Conservation (phyloP, 2,113 vertebrate species). For the Sinosuthora webbiana region DNA sequence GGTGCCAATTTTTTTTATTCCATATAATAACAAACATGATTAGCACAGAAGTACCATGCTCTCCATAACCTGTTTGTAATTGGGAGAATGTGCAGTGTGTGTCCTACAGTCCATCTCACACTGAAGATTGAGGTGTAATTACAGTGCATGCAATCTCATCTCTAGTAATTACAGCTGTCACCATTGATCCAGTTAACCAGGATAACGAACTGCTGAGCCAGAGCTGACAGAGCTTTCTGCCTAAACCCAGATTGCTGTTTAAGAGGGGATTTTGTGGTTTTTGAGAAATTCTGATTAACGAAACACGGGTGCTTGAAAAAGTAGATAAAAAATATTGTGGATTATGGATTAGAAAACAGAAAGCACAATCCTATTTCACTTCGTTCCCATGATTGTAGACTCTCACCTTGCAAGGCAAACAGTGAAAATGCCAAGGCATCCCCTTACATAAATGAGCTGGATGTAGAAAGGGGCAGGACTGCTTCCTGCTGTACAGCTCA, state of each 20-base stretch:
- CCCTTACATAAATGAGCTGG: not conserved
- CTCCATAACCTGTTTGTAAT: slow-evolving; percentile 62
- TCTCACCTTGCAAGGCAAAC: not conserved
- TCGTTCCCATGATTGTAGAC: not conserved
- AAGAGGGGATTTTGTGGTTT: not conserved
- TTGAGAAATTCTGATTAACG: slow-evolving; percentile 21
- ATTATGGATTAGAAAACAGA: not conserved
- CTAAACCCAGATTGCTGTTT: slow-evolving; percentile 62
- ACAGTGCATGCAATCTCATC: slow-evolving; percentile 78
- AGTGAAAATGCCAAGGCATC: not conserved
- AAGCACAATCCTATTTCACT: not conserved
- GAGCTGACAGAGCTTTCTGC: slow-evolving; percentile 68
- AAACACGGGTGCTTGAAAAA: slow-evolving; percentile 40
- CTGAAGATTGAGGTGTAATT: slow-evolving; percentile 78
- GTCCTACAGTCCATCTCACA: slow-evolving; percentile 67
- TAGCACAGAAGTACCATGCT: slow-evolving; percentile 46
- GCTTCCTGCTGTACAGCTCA: not conserved
- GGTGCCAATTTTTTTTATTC: not conserved
- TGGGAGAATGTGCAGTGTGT: slow-evolving; percentile 59
- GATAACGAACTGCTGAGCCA: slow-evolving; percentile 78
- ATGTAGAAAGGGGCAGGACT: not conserved
- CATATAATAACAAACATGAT: slow-evolving; percentile 67
- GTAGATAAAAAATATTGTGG: not conserved
- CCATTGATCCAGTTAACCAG: slow-evolving; percentile 80
- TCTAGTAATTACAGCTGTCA: slow-evolving; percentile 83